Evolutionary conservation across 2,888 invertebrate species (phyloP).

Genomic region (Lucinisca nassula): DNA sequence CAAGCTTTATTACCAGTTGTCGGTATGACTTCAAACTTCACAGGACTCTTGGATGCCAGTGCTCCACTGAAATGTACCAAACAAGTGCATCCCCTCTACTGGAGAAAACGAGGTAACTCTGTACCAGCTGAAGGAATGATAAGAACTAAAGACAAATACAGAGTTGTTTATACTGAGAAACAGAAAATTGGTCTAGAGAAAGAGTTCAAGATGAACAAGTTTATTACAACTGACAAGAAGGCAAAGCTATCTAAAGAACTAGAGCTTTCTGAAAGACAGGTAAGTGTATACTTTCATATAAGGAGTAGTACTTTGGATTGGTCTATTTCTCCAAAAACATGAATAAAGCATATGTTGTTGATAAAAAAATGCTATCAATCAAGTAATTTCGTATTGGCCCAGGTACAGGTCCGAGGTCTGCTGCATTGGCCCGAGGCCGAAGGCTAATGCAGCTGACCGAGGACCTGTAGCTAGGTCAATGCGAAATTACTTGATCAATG

Average conservation of each 20-base stretch:
- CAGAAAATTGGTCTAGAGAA: constrained; percentile 40
- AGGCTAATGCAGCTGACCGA: too few species aligned
- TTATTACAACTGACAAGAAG: constrained; percentile 32
- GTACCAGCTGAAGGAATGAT: constrained; percentile 46
- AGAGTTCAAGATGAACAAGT: constrained; percentile 42
- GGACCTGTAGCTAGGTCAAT: too few species aligned
- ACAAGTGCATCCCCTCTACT: constrained; percentile 45
- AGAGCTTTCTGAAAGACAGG: constrained; percentile 55
- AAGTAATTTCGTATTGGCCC: too few species aligned
- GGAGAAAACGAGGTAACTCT: constrained; percentile 29
- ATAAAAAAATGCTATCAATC: too few species aligned
- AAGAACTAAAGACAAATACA: constrained; percentile 58
- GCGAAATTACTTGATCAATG: too few species aligned
- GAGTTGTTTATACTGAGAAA: constrained; percentile 60
- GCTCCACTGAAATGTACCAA: neutral
- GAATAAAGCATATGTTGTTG: too few species aligned
- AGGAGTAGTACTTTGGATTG: too few species aligned
- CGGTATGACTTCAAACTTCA: neutral
- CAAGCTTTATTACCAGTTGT: too few species aligned
- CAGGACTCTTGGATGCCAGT: neutral
- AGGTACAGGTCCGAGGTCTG: too few species aligned
- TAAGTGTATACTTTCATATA: too few species aligned
- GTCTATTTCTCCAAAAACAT: too few species aligned
- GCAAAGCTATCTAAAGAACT: constrained; percentile 42
- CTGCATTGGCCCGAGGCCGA: too few species aligned